phyloP scores from a whole-genome alignment of 2,113 vertebrate species.

The Nannobrachium achirus region DNA sequence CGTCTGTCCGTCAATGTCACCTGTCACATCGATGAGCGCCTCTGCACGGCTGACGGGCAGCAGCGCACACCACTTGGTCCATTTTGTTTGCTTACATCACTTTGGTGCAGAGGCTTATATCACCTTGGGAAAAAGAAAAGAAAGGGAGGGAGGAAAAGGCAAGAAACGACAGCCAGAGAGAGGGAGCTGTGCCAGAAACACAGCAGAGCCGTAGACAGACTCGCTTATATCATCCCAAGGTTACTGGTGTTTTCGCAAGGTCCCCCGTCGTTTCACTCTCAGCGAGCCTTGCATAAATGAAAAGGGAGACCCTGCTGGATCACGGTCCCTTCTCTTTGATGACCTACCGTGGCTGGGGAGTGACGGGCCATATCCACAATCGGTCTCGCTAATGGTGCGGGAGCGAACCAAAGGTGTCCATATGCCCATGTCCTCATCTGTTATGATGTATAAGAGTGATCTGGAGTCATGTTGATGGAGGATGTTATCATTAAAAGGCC shows the following conservation, averaged over 20 bases:
- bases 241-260: slow-evolving; percentile 68
- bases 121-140: slow-evolving; percentile 11
- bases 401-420: slow-evolving; percentile 64
- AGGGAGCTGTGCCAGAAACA: slow-evolving; percentile 22
- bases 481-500: slow-evolving; percentile 73
- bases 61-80: slow-evolving; percentile 22
- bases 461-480: slow-evolving; percentile 76
- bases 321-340: slow-evolving; percentile 60
- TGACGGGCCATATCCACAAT: slow-evolving; percentile 66
- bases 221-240: slow-evolving; percentile 60
- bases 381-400: slow-evolving; percentile 68
- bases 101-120: slow-evolving; percentile 39
- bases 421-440: slow-evolving; percentile 69
- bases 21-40: slow-evolving; percentile 61
- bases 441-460: slow-evolving; percentile 75
- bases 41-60: slow-evolving; percentile 31
- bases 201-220: slow-evolving; percentile 26
- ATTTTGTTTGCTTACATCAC: slow-evolving; percentile 55
- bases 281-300: slow-evolving; percentile 65
- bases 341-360: slow-evolving; percentile 52
- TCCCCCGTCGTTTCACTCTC: slow-evolving; percentile 60
- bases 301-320: slow-evolving; percentile 59
- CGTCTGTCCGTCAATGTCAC: slow-evolving; percentile 67
- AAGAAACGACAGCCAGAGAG: background rate
- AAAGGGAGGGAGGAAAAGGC: background rate